Percentiles rank a stretch among this genome's conserved stretches.
phyloP scores from a whole-genome alignment of 2,888 invertebrate genomes.

The Platycheirus rosarum region DNA sequence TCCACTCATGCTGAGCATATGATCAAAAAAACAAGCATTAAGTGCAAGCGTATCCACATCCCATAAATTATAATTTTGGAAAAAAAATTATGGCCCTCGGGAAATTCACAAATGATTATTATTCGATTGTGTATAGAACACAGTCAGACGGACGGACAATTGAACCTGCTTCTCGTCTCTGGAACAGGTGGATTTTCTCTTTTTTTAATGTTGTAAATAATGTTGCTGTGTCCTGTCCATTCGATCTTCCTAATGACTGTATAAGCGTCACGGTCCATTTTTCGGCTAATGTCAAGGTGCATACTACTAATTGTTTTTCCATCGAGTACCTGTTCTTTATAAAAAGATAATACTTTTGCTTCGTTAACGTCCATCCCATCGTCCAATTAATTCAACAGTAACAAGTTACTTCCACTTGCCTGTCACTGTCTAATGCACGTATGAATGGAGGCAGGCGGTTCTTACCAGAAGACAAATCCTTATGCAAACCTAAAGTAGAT shows the following conservation, averaged over 20 bases:
- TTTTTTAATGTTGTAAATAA: background rate
- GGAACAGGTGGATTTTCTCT: conserved; percentile 70
- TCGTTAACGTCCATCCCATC: background rate
- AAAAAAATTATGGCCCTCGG: conserved; percentile 60
- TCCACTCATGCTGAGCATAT: conserved; percentile 5
- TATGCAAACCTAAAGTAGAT: conserved; percentile 52
- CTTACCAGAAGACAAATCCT: conserved; percentile 47
- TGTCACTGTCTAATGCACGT: conserved; percentile 38
- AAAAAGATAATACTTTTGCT: no score
- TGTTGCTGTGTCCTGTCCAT: conserved; percentile 2
- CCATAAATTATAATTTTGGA: conserved; percentile 56
- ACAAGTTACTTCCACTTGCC: conserved; percentile 38
- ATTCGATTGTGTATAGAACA: conserved; percentile 34
- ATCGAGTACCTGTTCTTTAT: conserved; percentile 51
- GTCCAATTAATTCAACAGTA: conserved; percentile 58
- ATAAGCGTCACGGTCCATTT: conserved; percentile 67
- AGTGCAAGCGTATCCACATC: conserved; percentile 49
- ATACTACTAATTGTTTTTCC: conserved; percentile 60
- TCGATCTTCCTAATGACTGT: conserved; percentile 62
- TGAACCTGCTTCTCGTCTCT: conserved; percentile 25
- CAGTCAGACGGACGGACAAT: no score
- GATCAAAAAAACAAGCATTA: conserved; percentile 29
- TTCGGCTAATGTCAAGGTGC: conserved; percentile 74
- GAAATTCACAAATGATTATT: conserved; percentile 46
- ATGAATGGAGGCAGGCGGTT: conserved; percentile 22